Evolutionary conservation across 1,140 invertebrate genomes (phyloP), one percentile per base, ranked within the genome.

Genomic region (Polypedilum pembai): DNA sequence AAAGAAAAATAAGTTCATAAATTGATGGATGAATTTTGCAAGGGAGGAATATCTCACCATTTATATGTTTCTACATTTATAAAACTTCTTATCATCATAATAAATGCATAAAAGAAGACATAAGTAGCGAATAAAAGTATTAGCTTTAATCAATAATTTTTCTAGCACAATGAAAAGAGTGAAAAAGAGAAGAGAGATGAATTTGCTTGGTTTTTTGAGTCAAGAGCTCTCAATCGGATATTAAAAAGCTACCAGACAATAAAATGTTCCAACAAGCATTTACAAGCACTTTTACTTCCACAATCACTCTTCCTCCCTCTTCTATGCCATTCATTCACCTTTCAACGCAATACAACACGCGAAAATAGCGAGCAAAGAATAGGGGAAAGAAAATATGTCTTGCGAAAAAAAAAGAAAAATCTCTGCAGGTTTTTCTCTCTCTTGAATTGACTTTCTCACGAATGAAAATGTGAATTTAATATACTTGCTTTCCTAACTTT

Each of bases 151-250:
- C 24, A 33, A 33, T 33, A 5, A 33, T 1, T 33, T 33, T 33
- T 33, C 24, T 33, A 33, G 1, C 5, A 33, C 5, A 33, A 33
- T 33, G 5, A 33, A 56, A 56, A n/a, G 45, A 15, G 8, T 45
- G 41, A 45, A 45, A 7, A 10, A 10, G 10, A 41, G 15, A 45
- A 12, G n/a, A 15, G 15, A 56, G 45, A 56, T 56, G 45, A 56
- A 56, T 56, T 15, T 56, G 45, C 45, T n/a, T 56, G 45, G 10
- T 56, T 56, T 56, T 56, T n/a, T n/a, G 15, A 56, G 45, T 56
- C 45, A 69, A 69, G 65, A 69, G 10, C 65, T 69, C 65, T 69
- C 65, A 69, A 69, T 69, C 65, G 65, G 65, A 69, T 69, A 69
- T 69, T 69, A 69, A 69, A 69, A 69, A 69, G 65, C 45, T 56